These are phyloP conservation scores for Stichodactyla mertensii DNA, from an alignment of 64 coral and sea anemone species.

Conservation along the genomic window DNA sequence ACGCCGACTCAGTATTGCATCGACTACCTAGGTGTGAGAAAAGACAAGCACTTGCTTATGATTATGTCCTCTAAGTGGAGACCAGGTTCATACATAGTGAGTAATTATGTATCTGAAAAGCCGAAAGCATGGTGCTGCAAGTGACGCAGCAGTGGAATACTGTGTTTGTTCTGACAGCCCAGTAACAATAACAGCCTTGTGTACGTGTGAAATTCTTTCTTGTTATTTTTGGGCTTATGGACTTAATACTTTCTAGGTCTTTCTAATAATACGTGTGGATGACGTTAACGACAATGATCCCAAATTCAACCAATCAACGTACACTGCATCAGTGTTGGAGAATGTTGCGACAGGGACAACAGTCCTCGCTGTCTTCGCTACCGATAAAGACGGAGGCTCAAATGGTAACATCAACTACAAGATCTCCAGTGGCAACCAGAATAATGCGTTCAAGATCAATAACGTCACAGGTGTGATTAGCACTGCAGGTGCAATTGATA, in stretches of 20 bases:
- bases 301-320: slow-evolving; percentile 78
- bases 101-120: too few species aligned
- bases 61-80: too few species aligned
- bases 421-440: slow-evolving; percentile 64
- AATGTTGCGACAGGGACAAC: slow-evolving; percentile 45
- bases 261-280: slow-evolving; percentile 51
- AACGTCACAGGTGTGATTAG: slow-evolving; percentile 40
- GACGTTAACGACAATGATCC: slow-evolving; percentile 96
- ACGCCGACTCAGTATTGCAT: too few species aligned
- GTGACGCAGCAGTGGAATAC: too few species aligned
- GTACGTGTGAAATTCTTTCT: too few species aligned
- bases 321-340: slow-evolving; percentile 58
- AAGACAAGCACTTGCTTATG: too few species aligned
- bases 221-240: neutral
- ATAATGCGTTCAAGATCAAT: slow-evolving; percentile 42
- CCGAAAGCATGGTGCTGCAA: too few species aligned
- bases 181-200: too few species aligned
- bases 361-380: slow-evolving; percentile 60
- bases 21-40: too few species aligned
- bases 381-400: slow-evolving; percentile 50
- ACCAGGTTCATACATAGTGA: too few species aligned
- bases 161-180: too few species aligned
- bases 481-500: neutral
- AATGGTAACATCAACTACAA: slow-evolving; percentile 70
- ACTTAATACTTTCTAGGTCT: slow-evolving; percentile 21